Base-by-base conservation (phyloP, 2,888 invertebrate species). In the Drosophila dives region DNA sequence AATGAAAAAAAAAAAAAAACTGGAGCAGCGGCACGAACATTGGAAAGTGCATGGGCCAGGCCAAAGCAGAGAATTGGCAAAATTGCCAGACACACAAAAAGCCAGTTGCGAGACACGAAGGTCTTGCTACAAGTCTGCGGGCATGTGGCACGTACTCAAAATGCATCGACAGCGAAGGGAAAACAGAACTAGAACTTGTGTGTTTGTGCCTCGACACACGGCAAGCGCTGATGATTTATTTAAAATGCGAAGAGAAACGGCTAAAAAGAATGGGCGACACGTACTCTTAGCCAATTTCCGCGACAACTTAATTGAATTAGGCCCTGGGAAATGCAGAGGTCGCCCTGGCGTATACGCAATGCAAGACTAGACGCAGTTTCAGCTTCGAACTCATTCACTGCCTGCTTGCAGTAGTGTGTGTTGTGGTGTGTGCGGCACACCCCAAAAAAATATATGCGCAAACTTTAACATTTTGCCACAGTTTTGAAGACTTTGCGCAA, bases 161-260 rank as follows among this genome's bases (percentile, higher is more conserved):
- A 84, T 84, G 84, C 84, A 86, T 86, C 89, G 86, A 86, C 89
- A 82, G 64, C 61, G 4, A 42, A 58, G 55, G 55, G 65, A 54
- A 45, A 54, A 54, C 67, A 34, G 34, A 67, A 42, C 58, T 58
- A 68, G 67, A 75, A 64, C 53, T 53, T 34, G 38, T 45, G 45
- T 51, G n/a, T 63, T 72, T 66, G 29, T 55, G 45, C 23, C 20
- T 48, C n/a, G 49, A 17, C 51, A 45, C 26, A 72, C 69, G 72
- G 75, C 68, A 72, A 62, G 69, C 81, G 80, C 75, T 85, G 86
- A 89, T 90, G 91, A 91, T 91, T 91, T 91, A 91, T 91, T 91
- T 86, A 90, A 91, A 91, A 91, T 91, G 88, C 87, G 83, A 80
- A 81, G 72, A 81, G 78, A 77, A 66, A 54, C 51, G 64, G 72